phyloP scores from a whole-genome alignment of 2,888 invertebrate species.

The Bellardia pandia region DNA sequence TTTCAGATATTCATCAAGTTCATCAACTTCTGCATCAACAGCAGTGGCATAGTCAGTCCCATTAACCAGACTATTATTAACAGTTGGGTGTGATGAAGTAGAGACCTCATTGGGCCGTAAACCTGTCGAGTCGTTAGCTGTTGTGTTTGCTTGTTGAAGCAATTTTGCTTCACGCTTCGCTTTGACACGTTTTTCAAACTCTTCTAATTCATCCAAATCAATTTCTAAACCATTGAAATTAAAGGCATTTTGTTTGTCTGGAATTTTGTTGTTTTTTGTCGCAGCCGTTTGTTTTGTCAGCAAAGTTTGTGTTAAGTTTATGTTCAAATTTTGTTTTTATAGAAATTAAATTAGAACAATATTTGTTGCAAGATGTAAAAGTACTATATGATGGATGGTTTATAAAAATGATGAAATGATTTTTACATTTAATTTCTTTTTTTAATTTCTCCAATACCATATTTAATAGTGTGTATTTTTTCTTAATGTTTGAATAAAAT shows the following conservation, averaged over 20 bases:
- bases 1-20: conserved; percentile 83
- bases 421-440: too few relatives aligned
- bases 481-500: neutral
- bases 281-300: neutral
- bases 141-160: conserved; percentile 12
- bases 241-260: conserved; percentile 82
- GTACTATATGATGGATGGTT: neutral
- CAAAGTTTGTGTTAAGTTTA: neutral
- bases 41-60: conserved; percentile 31
- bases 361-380: neutral
- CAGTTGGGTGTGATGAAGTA: too few relatives aligned
- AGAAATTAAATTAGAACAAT: conserved; percentile 11
- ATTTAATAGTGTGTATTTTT: conserved; percentile 30
- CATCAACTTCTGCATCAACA: conserved; percentile 78
- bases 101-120: too few relatives aligned
- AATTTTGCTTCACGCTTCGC: conserved; percentile 76
- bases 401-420: neutral
- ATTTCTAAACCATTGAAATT: conserved; percentile 84
- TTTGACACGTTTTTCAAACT: conserved; percentile 81
- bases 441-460: conserved; percentile 30
- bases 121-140: neutral
- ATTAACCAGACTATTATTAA: neutral
- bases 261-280: conserved; percentile 74
- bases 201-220: conserved; percentile 84
- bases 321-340: neutral